Base-by-base conservation (phyloP, 2,888 invertebrate genomes). In the Dusona sp. region DNA sequence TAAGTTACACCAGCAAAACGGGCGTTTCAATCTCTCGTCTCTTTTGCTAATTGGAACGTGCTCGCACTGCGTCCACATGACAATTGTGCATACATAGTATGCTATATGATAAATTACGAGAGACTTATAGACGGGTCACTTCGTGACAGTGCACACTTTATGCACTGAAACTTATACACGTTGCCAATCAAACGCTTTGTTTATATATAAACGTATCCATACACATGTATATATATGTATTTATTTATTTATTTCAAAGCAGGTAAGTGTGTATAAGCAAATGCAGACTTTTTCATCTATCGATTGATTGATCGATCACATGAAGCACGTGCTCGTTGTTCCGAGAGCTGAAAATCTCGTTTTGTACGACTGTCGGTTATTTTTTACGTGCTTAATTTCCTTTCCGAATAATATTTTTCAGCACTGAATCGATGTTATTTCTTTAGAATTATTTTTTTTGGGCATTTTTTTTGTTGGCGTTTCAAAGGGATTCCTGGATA, bases 1-100 rank as follows among this genome's bases (percentile, higher is more conserved):
- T 38, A 48, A 42, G 64, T 64, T 72, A 64, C 64, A 42, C n/a
- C 29, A 65, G 38, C 74, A 33, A 65, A 81, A 54, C 83, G 65
- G 81, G 81, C 68, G 86, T 86, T 83, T 83, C 83, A 80, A 83
- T 86, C 86, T 83, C 77, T 65, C 75, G 79, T 73, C 74, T 75
- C 75, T 75, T 75, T 83, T 83, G 77, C 80, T 86, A 84, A 84
- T 86, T 86, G 84, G 86, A 86, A 86, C 86, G 86, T 80, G 80
- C 73, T 51, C 61, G 65, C 45, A 22, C 42, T 42, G n/a, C 54
- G 57, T 73, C 81, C 74, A 81, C 74, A 78, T 72, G 72, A 86
- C 77, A 80, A 86, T 80, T 83, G 86, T 73, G 42, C 83, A 73
- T 80, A 80, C 77, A 80, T 73, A 74, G 83, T 80, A 74, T 74